phyloP scores from a whole-genome alignment of 2,888 invertebrate species.

The Punctoribates punctum region DNA sequence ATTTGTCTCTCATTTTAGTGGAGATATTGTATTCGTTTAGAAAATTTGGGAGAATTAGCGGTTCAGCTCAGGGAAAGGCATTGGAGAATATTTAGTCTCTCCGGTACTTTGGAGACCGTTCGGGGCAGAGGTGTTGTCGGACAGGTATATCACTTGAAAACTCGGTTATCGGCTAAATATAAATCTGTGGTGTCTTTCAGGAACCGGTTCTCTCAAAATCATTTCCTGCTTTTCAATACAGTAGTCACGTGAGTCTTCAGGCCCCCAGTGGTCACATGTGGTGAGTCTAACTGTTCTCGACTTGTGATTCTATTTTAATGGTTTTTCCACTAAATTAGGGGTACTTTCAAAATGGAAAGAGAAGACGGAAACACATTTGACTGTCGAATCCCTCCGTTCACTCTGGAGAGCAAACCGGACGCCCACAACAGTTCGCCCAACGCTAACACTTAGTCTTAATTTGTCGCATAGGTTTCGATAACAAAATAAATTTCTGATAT shows the following conservation, averaged over 20 bases:
- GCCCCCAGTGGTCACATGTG: conserved; percentile 98
- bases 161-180: too few species aligned
- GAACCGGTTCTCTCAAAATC: conserved; percentile 84
- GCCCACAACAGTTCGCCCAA: conserved; percentile 14
- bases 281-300: conserved; percentile 58
- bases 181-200: conserved; percentile 77
- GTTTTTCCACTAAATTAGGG: conserved; percentile 60
- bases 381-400: conserved; percentile 95
- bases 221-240: conserved; percentile 94
- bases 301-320: not conserved
- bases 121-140: conserved; percentile 95
- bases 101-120: conserved; percentile 77
- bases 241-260: conserved; percentile 92
- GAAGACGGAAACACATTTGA: conserved; percentile 96
- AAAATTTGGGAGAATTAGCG: conserved; percentile 82
- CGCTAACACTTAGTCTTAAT: not conserved
- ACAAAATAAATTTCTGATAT: not conserved
- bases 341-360: conserved; percentile 93
- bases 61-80: conserved; percentile 94
- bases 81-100: conserved; percentile 92
- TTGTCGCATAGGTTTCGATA: not conserved
- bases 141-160: conserved; percentile 56
- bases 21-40: conserved; percentile 95
- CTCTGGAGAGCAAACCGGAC: conserved; percentile 87
- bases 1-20: conserved; percentile 62